Percentiles rank a stretch among this genome's conserved stretches.
These are phyloP conservation scores for Acholoe squamosa DNA, from an alignment of 2,888 invertebrate genomes.

Conservation along the genomic window DNA sequence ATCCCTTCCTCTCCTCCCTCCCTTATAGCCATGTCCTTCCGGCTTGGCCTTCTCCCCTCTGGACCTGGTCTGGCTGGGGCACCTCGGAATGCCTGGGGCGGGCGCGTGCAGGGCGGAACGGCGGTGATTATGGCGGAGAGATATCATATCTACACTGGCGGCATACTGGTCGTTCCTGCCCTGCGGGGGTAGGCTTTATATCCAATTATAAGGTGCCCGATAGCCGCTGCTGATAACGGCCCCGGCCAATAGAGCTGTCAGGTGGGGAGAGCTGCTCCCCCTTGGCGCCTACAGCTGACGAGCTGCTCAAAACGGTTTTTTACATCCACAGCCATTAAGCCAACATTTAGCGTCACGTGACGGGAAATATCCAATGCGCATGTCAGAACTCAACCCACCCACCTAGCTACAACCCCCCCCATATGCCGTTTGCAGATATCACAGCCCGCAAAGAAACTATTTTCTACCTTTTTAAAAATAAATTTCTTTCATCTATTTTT, in stretches of 20 bases:
- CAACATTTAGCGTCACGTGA: constrained; percentile 50
- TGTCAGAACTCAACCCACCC: background rate
- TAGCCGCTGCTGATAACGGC: constrained; percentile 23
- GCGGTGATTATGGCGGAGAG: background rate
- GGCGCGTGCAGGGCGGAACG: constrained; percentile 7
- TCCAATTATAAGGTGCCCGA: constrained; percentile 50
- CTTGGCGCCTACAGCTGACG: background rate
- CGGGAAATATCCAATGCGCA: constrained; percentile 16
- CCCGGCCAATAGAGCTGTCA: constrained; percentile 1
- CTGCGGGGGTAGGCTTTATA: constrained; percentile 45
- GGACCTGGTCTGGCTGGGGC: background rate
- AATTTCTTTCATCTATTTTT: no score
- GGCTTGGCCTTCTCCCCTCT: background rate
- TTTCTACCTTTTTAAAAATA: no score
- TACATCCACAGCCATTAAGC: constrained; percentile 13
- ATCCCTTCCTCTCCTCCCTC: no score
- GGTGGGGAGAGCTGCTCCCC: constrained; percentile 6
- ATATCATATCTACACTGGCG: constrained; percentile 32
- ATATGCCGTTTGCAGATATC: background rate
- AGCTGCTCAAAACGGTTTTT: constrained; percentile 45
- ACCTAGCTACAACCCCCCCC: background rate
- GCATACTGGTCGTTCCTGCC: constrained; percentile 41
- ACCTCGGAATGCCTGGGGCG: constrained; percentile 14
- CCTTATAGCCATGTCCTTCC: background rate
- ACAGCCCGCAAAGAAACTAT: background rate